These are phyloP conservation scores for Lagodon rhomboides DNA, from an alignment of 2,797 vertebrate genomes.

Conservation along the genomic window DNA sequence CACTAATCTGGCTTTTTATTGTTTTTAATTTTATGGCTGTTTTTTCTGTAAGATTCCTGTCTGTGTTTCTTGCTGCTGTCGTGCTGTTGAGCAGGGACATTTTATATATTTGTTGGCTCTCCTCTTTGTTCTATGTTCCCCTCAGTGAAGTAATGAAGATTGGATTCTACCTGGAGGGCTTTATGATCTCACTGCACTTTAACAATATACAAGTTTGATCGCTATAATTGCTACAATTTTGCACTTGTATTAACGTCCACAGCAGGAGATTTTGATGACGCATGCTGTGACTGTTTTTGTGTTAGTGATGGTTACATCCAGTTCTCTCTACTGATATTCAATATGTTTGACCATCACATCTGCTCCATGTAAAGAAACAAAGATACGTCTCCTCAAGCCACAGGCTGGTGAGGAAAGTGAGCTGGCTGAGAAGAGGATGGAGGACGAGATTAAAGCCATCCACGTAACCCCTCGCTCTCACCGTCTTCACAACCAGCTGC, in stretches of 20 bases:
- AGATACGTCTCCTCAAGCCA: too few relatives aligned
- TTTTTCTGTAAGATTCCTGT: too few relatives aligned
- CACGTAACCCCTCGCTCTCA: too few relatives aligned
- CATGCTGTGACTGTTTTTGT: slow-evolving; percentile 9
- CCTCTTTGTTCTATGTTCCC: slow-evolving; percentile 6
- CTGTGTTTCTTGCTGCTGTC: background rate
- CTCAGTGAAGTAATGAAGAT: slow-evolving; percentile 24
- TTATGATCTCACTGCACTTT: slow-evolving; percentile 16
- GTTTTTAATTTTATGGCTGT: too few relatives aligned
- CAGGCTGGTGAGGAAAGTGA: too few relatives aligned
- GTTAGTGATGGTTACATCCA: slow-evolving; percentile 13
- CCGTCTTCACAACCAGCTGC: too few relatives aligned
- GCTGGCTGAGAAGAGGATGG: too few relatives aligned
- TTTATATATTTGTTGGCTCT: slow-evolving; percentile 12
- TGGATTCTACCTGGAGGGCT: slow-evolving; percentile 5
- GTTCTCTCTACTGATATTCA: background rate
- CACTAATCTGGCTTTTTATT: too few relatives aligned
- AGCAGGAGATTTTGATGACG: slow-evolving; percentile 3
- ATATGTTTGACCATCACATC: background rate
- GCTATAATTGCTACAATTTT: slow-evolving; percentile 6
- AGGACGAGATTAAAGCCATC: too few relatives aligned
- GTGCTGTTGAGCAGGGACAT: background rate
- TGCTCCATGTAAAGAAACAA: background rate
- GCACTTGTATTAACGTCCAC: slow-evolving; percentile 14
- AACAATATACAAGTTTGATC: slow-evolving; percentile 12